Base-by-base conservation (phyloP, 2,797 vertebrate species). In the Acipenser oxyrinchus region DNA sequence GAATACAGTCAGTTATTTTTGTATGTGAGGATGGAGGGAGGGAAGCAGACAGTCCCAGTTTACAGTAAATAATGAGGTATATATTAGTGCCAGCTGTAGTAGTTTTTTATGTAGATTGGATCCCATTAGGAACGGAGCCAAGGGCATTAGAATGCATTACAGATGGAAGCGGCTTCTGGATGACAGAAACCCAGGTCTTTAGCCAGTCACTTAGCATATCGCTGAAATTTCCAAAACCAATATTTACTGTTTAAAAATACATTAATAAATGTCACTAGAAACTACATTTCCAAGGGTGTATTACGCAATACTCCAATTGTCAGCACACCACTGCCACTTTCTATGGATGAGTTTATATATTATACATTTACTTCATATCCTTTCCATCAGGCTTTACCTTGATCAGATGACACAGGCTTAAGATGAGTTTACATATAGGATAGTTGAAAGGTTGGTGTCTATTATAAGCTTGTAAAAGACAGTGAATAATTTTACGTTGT, bases 161-260 rank as follows among this genome's bases (percentile, higher is more conserved):
- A 89, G 86, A 89, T 89, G 88, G 86, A 88, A 87, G 79, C 83
- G 86, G 86, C 86, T 88, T 88, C 88, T 88, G 89, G 87, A 83
- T 83, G 84, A 83, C 84, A 84, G 79, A 76, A 78, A 83, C 80
- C 79, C 79, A 82, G 86, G 82, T 86, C 68, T 67, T 68, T 73
- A 79, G 86, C 87, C 87, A 87, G 37, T 37, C 37, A 37, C 37
- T 37, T 37, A 37, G 37, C 37, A 37, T 37, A 37, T 37, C 1
- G 37, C 37, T 37, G 37, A 37, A 37, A 37, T 37, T 37, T 37
- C 37, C 37, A 37, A 37, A 37, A 37, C 37, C 37, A 37, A 83
- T 81, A 68, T 75, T 75, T 67, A 70, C 61, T 52, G 74, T 69
- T 68, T 60, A 64, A 70, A 74, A 65, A 75, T 73, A 69, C 73